phyloP scores from a whole-genome alignment of 2,888 invertebrate genomes.

The Tenthredo notha region DNA sequence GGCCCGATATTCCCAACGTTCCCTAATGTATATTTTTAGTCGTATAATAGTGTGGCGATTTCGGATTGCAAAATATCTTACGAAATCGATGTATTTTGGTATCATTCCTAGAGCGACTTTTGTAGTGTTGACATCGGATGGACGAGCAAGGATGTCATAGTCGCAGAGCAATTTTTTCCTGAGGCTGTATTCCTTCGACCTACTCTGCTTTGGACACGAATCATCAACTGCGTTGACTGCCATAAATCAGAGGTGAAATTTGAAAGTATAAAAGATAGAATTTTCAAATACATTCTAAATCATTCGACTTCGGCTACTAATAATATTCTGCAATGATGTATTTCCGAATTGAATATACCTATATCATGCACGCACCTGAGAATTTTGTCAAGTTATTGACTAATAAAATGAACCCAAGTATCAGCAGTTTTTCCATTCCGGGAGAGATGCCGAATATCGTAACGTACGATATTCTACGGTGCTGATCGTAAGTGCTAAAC shows the following conservation, averaged over 20 bases:
- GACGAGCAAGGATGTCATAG: constrained; percentile 81
- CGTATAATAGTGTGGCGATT: constrained; percentile 52
- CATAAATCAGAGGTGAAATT: background rate
- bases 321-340: background rate
- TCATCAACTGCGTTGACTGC: background rate
- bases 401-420: background rate
- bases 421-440: constrained; percentile 18
- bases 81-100: constrained; percentile 80
- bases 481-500: background rate
- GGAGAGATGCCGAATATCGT: background rate
- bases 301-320: background rate
- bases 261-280: background rate
- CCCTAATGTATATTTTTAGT: background rate
- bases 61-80: constrained; percentile 65
- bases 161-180: constrained; percentile 62
- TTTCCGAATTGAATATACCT: background rate
- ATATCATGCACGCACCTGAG: background rate
- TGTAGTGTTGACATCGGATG: constrained; percentile 80
- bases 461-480: background rate
- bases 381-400: background rate
- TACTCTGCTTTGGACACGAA: background rate
- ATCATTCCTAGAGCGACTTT: constrained; percentile 81
- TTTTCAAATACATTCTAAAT: background rate
- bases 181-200: background rate
- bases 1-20: too few relatives aligned